Evolutionary conservation across 2,888 invertebrate genomes (phyloP).

Genomic region (Octonoba sinensis): DNA sequence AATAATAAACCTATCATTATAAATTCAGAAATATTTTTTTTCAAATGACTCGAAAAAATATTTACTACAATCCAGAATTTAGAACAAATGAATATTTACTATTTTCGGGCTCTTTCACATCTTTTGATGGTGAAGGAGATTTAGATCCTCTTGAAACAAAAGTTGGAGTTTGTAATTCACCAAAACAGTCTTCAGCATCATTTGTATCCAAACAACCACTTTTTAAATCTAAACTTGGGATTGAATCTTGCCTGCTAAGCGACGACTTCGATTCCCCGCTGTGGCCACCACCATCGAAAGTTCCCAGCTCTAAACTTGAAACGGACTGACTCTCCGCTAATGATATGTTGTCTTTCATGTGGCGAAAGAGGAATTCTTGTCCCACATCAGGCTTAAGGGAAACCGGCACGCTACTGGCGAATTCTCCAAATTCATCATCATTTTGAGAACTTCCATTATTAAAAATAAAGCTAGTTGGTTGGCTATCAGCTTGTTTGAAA

Average conservation of each 20-base stretch:
- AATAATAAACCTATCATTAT: too few relatives aligned
- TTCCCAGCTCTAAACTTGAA: constrained; percentile 65
- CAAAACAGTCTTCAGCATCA: constrained; percentile 43
- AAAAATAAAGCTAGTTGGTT: background rate
- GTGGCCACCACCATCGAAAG: constrained; percentile 53
- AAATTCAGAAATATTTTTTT: too few relatives aligned
- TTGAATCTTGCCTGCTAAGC: constrained; percentile 61
- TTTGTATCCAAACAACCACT: constrained; percentile 33
- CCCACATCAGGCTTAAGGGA: constrained; percentile 32
- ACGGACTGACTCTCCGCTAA: constrained; percentile 65
- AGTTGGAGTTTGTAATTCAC: constrained; percentile 39
- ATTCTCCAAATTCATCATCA: constrained; percentile 64
- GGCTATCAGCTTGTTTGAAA: constrained; percentile 15
- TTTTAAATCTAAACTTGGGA: constrained; percentile 65
- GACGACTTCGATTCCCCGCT: constrained; percentile 59
- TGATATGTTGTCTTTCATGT: constrained; percentile 58
- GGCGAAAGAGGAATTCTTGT: constrained; percentile 45
- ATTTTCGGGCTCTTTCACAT: constrained; percentile 17
- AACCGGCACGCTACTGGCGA: constrained; percentile 27
- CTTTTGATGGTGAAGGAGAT: constrained; percentile 51
- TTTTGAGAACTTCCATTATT: background rate
- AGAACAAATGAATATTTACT: constrained; percentile 8
- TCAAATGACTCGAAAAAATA: too few relatives aligned
- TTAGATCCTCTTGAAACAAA: constrained; percentile 23
- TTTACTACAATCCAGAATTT: too few relatives aligned